Evolutionary conservation across 1,140 invertebrate species (phyloP), one percentile per base, ranked within the genome.

Genomic region (Ceratina calcarata): DNA sequence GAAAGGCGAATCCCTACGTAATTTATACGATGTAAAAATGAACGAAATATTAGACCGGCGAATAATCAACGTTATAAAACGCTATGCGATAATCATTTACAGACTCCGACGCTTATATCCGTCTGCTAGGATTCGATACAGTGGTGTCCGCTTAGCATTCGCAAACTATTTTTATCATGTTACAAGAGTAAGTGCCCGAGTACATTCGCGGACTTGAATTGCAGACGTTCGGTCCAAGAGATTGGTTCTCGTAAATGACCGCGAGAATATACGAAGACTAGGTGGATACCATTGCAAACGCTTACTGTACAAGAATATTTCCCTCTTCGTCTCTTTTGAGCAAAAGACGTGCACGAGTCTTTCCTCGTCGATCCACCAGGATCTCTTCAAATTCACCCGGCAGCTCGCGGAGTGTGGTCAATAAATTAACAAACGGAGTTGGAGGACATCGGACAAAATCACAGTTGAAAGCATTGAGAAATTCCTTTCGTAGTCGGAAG

Each of bases 401-500:
- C 8, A 20, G 45, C 18, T 70, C 75, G 66, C 13, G 10, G 20
- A 4, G 1, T 4, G 15, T 55, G n/a, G 20, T 62, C 27, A 55
- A 70, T 70, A 70, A 78, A 72, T 72, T 72, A 78, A 53, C 45
- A 65, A 62, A n/a, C n/a, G 49, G 45, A 22, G 58, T 12, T 55
- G 58, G 16, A 72, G 57, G 60, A 72, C 60, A 64, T 78, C 60
- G 15, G 45, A 51, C 70, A 49, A 49, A 78, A 78, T 78, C 76
- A 78, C 76, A 78, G 76, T 72, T 57, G 76, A 72, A 58, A 78
- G 76, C 68, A 72, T 51, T 72, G 76, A 64, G 60, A 71, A 58
- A 72, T 78, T 78, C 49, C 32, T 64, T 45, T 57, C 20, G 20
- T 45, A 64, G 51, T 55, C 58, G 58, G 7, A 71, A 78, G 49